Percentiles rank a stretch among this genome's conserved stretches.
Evolutionary conservation across 2,113 vertebrate genomes (phyloP).

Genomic region (Semnornis frantzii): DNA sequence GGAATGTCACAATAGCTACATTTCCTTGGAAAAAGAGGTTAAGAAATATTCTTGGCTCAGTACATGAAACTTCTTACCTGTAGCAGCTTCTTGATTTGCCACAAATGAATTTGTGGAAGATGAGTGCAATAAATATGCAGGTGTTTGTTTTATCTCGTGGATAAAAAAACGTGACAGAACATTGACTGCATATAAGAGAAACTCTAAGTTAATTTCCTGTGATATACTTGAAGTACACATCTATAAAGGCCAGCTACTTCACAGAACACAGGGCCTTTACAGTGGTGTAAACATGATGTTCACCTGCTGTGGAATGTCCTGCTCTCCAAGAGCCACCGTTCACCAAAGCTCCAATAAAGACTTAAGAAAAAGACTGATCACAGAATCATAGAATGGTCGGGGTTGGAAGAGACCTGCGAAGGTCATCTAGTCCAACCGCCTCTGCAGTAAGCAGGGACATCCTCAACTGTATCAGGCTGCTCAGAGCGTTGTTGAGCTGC

Average conservation of each 20-base stretch:
- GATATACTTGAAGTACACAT: background rate
- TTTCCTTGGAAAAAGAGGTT: background rate
- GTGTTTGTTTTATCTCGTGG: background rate
- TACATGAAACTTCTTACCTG: background rate
- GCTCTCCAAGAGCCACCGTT: background rate
- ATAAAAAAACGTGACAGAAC: background rate
- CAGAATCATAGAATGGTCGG: too few relatives aligned
- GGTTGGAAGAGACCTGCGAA: too few relatives aligned
- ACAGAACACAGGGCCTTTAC: background rate
- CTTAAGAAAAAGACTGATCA: background rate
- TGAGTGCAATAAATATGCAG: background rate
- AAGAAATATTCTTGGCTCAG: background rate
- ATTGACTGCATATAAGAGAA: background rate
- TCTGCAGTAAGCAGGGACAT: too few relatives aligned
- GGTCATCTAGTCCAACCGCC: too few relatives aligned
- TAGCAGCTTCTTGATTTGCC: background rate
- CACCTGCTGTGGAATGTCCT: background rate
- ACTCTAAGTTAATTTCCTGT: background rate
- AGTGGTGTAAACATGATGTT: background rate
- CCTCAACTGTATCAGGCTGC: too few relatives aligned
- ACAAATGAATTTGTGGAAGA: background rate
- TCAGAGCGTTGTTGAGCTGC: too few relatives aligned
- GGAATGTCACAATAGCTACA: background rate
- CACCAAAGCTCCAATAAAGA: background rate
- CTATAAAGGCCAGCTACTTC: background rate